Conservation (phyloP, 2,797 vertebrate genomes). For the Podargus strigoides region DNA sequence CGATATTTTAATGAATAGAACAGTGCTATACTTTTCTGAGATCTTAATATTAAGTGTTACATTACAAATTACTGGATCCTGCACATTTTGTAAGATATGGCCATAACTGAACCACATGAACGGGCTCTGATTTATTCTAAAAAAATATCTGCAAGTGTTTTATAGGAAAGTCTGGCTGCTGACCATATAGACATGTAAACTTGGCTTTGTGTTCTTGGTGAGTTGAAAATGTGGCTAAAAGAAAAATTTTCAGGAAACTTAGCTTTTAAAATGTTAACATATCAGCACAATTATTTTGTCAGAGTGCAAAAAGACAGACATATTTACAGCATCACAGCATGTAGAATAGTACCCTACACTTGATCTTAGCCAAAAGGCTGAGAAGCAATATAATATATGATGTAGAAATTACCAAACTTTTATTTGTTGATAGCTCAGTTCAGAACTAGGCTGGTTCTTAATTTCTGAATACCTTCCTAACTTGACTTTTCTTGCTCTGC, state of each 20-base stretch:
- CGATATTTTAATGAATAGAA: neutral
- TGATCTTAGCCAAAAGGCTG: too few species aligned
- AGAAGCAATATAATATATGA: neutral
- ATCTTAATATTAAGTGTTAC: neutral
- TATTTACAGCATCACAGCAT: neutral
- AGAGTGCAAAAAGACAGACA: neutral
- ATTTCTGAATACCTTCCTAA: neutral
- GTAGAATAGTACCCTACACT: too few species aligned
- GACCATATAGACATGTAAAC: neutral
- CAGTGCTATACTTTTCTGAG: neutral
- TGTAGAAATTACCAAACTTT: neutral
- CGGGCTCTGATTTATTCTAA: neutral
- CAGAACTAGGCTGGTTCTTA: neutral
- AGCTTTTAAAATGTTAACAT: neutral
- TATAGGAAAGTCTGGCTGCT: neutral
- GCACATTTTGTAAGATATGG: neutral
- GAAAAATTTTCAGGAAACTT: neutral
- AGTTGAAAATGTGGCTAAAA: neutral
- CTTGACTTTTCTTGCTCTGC: neutral
- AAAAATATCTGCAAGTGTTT: neutral
- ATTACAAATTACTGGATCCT: neutral
- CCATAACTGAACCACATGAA: neutral
- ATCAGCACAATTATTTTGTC: neutral
- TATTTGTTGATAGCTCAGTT: neutral
- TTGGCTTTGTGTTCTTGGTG: neutral